Base-by-base conservation (phyloP, 2,113 vertebrate species). In the Gulo gulo region DNA sequence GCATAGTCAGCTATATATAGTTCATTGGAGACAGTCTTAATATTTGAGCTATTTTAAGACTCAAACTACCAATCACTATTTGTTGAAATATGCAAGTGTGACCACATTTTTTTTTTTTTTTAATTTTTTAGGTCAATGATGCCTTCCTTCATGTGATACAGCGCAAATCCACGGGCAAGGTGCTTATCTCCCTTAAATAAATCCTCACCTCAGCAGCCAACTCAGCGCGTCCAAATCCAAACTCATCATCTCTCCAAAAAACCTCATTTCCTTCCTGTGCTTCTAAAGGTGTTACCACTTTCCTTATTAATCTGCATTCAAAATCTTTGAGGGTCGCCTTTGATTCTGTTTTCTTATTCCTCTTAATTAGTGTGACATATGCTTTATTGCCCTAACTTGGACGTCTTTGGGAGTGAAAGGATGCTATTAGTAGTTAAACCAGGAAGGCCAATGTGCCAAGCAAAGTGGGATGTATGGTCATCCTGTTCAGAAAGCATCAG, bases 151-250 rank as follows among this genome's bases (percentile, higher is more conserved):
- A 80, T 0, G 65, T 94, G 59, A 91, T 31, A 34, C 95, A 97
- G 95, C 73, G 74, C n/a, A 98, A 95, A 67, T 97, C 98, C 45
- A 97, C 52, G 4, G 97, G 96, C 78, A 97, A 98, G 23, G 94
- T 95, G 84, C 81, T 92, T 21, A 65, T 93, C 47, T 97, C 97
- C 29, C 13, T 93, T 12, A 98, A 97, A 81, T 91, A 61, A 97
- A 52, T 4, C 21, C 73, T 94, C 8, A 1, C 65, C n/a, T 55
- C 39, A n/a, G 59, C 65, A 67, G 42, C 57, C 82, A 67, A 47
- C 7, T 50, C 80, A 69, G 45, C 26, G 3, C 24, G 39, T 88
- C 81, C 42, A 31, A 50, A 83, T 80, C n/a, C n/a, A 95, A 67
- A 88, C 47, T 63, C 13, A 6, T 59, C 24, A 9, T 80, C 73